Evolutionary conservation across 2,113 vertebrate genomes (phyloP), one percentile per base, ranked within the genome.

Genomic region (Capreolus pygargus): DNA sequence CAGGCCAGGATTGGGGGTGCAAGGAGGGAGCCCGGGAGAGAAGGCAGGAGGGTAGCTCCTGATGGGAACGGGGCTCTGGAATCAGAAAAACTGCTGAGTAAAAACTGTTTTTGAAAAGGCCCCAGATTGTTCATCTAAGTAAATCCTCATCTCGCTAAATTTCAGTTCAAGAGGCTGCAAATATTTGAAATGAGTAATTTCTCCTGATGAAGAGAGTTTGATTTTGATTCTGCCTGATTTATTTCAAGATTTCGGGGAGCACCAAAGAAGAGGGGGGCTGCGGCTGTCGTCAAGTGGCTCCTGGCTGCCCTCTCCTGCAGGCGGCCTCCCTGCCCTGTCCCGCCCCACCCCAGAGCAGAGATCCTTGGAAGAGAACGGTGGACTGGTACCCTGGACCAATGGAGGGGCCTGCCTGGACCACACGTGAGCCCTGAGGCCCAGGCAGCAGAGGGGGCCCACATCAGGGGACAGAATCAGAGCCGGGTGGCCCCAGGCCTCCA

Each of bases 141-240:
- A n/a, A 91, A 61, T 45, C 96, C 89, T 95, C 93, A 39, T 94
- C 93, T 91, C 54, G 3, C 94, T 91, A 50, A 58, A 81, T 94
- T 96, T 97, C 94, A 54, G 97, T 70, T 82, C 90, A 89, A 55
- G 84, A 86, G 92, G 97, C 97, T 97, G 97, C 97, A 95, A 86
- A 97, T 96, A 97, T 97, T 96, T 95, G 96, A 97, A 97, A 93
- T 95, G 97, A 98, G 97, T 92, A 86, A 97, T 97, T 97, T 97
- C 95, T 98, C 93, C 97, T 64, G 95, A 96, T 97, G 97, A 97
- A 97, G 95, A 97, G 96, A 97, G 94, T 82, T 94, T 98, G 97
- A 98, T 98, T 98, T 97, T 86, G 97, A 96, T 94, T 92, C 95
- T 96, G 97, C 85, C 89, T 97, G 61, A 90, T 95, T 97, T 91